Evolutionary conservation across 2,888 invertebrate genomes (phyloP).

Genomic region (Drosophila robusta): DNA sequence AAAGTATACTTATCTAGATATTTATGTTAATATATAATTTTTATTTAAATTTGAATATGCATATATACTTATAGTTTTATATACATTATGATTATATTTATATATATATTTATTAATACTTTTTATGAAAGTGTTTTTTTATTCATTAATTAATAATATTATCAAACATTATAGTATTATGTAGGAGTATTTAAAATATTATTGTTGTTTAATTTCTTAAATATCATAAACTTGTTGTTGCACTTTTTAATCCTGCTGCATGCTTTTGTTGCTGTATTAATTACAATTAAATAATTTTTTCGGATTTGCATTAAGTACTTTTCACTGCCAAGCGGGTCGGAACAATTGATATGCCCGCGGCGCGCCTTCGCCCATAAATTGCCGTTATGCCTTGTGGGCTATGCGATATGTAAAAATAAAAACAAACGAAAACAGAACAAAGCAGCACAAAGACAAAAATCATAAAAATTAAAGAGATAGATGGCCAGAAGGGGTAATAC

Average conservation of each 20-base stretch:
- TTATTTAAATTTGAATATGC: no score
- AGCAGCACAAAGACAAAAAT: conserved; percentile 23
- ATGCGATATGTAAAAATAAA: conserved; percentile 7
- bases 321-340: conserved; percentile 7
- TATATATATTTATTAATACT: not conserved
- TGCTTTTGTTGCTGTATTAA: not conserved
- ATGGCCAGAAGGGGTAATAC: conserved; percentile 14
- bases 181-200: not conserved
- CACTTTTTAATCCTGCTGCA: not conserved
- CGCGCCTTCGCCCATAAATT: conserved; percentile 32
- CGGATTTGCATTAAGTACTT: conserved; percentile 9
- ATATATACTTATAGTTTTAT: not conserved
- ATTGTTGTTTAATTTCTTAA: not conserved
- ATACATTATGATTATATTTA: not conserved
- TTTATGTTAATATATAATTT: not conserved
- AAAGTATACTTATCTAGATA: no score
- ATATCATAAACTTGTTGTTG: not conserved
- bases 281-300: not conserved
- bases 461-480: conserved; percentile 20
- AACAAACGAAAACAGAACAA: conserved; percentile 5
- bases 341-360: conserved; percentile 41
- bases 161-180: no score
- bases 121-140: not conserved
- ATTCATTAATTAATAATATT: no score
- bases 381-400: conserved; percentile 4